Base-by-base conservation (phyloP, 2,797 vertebrate genomes). In the Pipistrellus nathusii region DNA sequence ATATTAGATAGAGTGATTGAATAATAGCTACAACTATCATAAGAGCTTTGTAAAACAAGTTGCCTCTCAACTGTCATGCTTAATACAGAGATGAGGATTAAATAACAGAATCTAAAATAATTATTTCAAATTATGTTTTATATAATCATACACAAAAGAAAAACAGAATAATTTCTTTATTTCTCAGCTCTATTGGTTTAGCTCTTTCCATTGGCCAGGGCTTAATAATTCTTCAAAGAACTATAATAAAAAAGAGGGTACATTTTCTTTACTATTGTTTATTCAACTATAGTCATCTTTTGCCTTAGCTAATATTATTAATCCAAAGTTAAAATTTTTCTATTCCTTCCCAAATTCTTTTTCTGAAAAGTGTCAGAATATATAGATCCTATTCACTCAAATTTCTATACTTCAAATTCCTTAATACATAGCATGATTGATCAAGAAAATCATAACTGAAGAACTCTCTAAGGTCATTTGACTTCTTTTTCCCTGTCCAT, bases 111-210 rank as follows among this genome's bases (percentile, higher is more conserved):
- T 41, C 8, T 87, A 55, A 78, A 32, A 38, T 2, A 88, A 64
- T 76, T 86, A 82, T 76, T 94, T 88, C n/a, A 85, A 32, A 18
- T 14, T 78, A 66, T 72, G 6, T 53, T 62, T 88, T 83, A 85
- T n/a, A 81, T 4, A 82, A 82, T 59, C 27, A 55, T 13, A 27
- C 78, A 76, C 55, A 55, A 72, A 66, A 81, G 1, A 90, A 2
- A 69, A 76, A 11, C 0, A 66, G 6, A 92, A 41, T 30, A 17
- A 44, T 82, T 48, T 68, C 4, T 88, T 68, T 88, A 4, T 83
- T 84, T 88, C 11, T 84, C 32, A 3, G 2, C 51, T 5, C 30
- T 90, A 12, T 85, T 85, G 23, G 1, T 11, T 9, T 57, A 86
- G 30, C 7, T 15, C 2, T 69, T 80, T 69, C 23, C 15, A 72